Conservation (phyloP, 2,888 invertebrate genomes). For the Diplazon laetatorius region DNA sequence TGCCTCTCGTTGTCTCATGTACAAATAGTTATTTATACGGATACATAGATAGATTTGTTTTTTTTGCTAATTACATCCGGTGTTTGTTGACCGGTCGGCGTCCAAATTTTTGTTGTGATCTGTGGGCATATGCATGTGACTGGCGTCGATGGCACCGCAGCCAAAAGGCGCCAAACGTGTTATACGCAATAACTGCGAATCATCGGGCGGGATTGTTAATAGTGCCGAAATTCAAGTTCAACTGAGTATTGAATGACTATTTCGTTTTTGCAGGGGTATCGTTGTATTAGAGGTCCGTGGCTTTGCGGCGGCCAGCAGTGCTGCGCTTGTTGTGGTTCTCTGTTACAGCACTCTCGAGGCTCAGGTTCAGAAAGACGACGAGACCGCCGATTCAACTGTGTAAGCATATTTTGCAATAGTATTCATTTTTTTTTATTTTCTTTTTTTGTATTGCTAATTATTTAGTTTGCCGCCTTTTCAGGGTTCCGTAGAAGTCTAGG, state of each 20-base stretch:
- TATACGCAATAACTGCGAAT: neutral
- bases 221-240: neutral
- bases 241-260: constrained; percentile 12
- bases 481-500: too few relatives aligned
- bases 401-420: constrained; percentile 47
- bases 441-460: constrained; percentile 17
- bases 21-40: too few relatives aligned
- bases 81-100: constrained; percentile 25
- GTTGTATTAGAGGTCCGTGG: constrained; percentile 78
- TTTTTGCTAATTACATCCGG: too few relatives aligned
- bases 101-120: constrained; percentile 19
- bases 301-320: constrained; percentile 80
- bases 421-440: neutral
- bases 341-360: constrained; percentile 78
- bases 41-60: too few relatives aligned
- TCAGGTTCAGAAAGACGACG: constrained; percentile 73
- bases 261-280: constrained; percentile 74
- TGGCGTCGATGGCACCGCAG: neutral
- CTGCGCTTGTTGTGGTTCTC: constrained; percentile 77
- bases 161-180: neutral
- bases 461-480: too few relatives aligned
- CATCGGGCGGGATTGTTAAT: neutral
- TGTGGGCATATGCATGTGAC: too few relatives aligned
- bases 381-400: constrained; percentile 54
- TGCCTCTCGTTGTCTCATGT: too few relatives aligned